A percentile compares a stretch with the other conserved stretches of the same genome.
Conservation (phyloP, 2,797 vertebrate species). For the Lepus oiostolus region DNA sequence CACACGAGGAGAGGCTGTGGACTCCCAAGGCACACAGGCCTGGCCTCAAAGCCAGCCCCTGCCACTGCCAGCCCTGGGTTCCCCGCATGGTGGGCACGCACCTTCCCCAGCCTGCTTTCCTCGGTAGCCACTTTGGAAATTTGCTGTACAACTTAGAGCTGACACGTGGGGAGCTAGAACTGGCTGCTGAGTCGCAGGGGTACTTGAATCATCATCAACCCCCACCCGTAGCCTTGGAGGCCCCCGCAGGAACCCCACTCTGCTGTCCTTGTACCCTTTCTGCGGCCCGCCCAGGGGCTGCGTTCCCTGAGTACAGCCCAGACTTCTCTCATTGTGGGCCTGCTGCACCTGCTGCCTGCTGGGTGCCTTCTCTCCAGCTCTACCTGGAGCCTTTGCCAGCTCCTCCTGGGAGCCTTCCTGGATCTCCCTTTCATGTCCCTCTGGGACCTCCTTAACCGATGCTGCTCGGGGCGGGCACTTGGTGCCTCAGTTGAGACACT, state of each 20-base stretch:
- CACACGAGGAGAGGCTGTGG: not conserved
- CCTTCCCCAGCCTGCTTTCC: not conserved
- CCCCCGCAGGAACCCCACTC: not conserved
- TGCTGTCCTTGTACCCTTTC: not conserved
- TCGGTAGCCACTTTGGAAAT: not conserved
- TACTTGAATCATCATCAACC: not conserved
- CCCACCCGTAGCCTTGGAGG: not conserved
- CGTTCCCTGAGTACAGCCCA: not conserved
- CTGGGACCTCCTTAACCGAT: not conserved
- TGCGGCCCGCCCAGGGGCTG: not conserved
- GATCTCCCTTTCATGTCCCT: not conserved
- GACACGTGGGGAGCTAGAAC: not conserved
- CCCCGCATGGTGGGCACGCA: not conserved
- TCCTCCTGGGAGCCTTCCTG: not conserved
- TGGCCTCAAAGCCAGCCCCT: not conserved
- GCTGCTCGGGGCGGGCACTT: no score
- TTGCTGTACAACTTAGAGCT: not conserved
- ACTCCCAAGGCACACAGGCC: not conserved
- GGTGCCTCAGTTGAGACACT: no score
- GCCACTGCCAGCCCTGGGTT: not conserved
- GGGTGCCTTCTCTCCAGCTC: not conserved
- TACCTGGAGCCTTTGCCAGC: not conserved
- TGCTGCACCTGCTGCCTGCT: not conserved
- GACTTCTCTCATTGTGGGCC: not conserved
- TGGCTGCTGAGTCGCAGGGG: not conserved